Percentiles rank a stretch among this genome's conserved stretches.
These are phyloP conservation scores for Heterocephalus glaber DNA, from an alignment of 2,113 vertebrate species.

Conservation along the genomic window DNA sequence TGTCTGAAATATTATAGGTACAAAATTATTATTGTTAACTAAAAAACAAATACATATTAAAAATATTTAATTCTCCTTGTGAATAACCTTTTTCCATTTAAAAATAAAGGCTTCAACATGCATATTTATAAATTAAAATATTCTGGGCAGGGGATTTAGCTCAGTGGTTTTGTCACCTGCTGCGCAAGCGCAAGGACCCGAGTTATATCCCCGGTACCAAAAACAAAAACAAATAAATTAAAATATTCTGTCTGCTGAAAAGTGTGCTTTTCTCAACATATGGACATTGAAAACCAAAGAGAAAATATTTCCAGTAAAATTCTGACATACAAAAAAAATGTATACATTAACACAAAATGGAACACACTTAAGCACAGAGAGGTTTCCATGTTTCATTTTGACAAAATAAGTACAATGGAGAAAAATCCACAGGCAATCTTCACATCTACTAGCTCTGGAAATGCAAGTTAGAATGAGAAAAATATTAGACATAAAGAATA, in stretches of 20 bases:
- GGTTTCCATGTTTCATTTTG: constrained; percentile 13
- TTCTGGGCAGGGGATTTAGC: too few relatives aligned
- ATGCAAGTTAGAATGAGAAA: neutral
- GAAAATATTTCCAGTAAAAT: constrained; percentile 13
- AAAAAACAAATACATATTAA: neutral
- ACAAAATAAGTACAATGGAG: neutral
- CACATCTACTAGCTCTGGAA: neutral
- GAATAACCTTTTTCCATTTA: neutral
- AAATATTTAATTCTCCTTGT: neutral
- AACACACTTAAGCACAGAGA: neutral
- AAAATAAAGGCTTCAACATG: neutral
- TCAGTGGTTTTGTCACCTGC: too few relatives aligned
- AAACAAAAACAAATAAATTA: too few relatives aligned
- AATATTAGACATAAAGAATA: neutral
- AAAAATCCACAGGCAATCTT: neutral
- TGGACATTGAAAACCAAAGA: constrained; percentile 12
- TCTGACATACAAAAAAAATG: constrained; percentile 16
- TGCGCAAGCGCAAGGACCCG: too few relatives aligned
- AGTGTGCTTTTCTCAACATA: neutral
- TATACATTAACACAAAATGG: neutral
- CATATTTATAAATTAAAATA: neutral
- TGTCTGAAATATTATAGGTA: neutral
- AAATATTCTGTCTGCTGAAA: neutral
- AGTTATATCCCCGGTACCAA: too few relatives aligned
- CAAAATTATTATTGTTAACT: neutral